Evolutionary conservation across 2,797 vertebrate genomes (phyloP).

Genomic region (Hirundo rustica): DNA sequence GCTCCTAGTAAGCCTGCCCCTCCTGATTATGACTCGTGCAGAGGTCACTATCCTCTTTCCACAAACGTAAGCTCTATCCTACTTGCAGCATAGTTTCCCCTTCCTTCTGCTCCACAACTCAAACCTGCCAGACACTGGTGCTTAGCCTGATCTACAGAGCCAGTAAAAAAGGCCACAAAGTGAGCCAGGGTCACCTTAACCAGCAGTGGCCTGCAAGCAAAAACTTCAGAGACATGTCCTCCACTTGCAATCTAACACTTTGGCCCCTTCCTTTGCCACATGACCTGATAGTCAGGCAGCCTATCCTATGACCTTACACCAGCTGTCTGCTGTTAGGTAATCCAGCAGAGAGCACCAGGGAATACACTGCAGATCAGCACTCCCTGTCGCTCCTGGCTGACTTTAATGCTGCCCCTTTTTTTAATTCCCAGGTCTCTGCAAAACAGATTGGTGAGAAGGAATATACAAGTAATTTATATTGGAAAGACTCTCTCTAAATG

Average conservation of each 20-base stretch:
- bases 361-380: not conserved
- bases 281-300: not conserved
- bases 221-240: not conserved
- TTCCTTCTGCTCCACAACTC: not conserved
- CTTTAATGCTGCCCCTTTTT: not conserved
- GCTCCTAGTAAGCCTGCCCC: not conserved
- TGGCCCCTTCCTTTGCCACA: slow-evolving; percentile 16
- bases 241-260: slow-evolving; percentile 29
- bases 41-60: not conserved
- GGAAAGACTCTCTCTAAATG: not conserved
- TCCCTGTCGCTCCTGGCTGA: not conserved
- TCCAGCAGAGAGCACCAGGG: accelerated
- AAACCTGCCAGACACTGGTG: not conserved
- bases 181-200: not conserved
- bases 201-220: not conserved
- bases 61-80: not conserved
- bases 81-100: not conserved
- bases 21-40: not conserved
- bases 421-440: not conserved
- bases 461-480: not conserved
- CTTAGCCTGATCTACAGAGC: not conserved
- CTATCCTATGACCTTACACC: not conserved
- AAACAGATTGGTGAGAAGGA: not conserved
- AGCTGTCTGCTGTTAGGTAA: not conserved
- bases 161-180: not conserved